Evolutionary conservation across 1,140 invertebrate genomes (phyloP).

Genomic region (Listronotus bonariensis): DNA sequence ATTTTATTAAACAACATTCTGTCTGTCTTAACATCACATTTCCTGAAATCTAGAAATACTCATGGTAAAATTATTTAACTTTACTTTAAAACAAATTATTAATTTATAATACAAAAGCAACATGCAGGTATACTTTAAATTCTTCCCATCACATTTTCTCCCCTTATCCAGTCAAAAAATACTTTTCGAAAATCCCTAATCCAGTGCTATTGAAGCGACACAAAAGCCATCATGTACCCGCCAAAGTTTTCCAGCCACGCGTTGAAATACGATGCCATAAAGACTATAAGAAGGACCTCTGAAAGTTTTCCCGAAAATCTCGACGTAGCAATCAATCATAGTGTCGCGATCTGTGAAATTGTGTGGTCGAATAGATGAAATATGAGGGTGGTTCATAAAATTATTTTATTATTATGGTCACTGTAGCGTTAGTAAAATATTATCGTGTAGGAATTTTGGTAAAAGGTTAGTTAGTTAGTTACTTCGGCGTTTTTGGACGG

Average conservation of each 20-base stretch:
- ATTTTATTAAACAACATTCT: too few species aligned
- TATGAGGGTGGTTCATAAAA: constrained; percentile 23
- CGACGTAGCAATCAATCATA: constrained; percentile 20
- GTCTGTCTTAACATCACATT: too few species aligned
- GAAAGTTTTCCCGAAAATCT: constrained; percentile 19
- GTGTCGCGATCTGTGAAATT: constrained; percentile 28
- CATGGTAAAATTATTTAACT: too few species aligned
- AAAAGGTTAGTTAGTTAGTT: too few species aligned
- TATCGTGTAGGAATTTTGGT: constrained; percentile 5
- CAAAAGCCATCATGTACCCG: constrained; percentile 23
- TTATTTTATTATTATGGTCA: constrained; percentile 16
- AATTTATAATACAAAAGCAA: too few species aligned
- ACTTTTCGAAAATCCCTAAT: too few species aligned
- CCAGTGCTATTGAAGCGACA: constrained; percentile 6
- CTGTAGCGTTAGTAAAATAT: constrained; percentile 7
- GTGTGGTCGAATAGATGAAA: constrained; percentile 19
- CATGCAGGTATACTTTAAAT: too few species aligned
- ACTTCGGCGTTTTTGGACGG: too few species aligned
- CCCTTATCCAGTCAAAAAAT: too few species aligned
- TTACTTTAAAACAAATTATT: too few species aligned
- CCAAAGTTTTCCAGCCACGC: background rate
- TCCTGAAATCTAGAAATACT: too few species aligned
- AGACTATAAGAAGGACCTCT: constrained; percentile 18
- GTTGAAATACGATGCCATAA: constrained; percentile 13
- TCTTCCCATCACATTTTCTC: too few species aligned